Evolutionary conservation across 2,113 vertebrate genomes (phyloP).

Genomic region (Misgurnus mizolepis): DNA sequence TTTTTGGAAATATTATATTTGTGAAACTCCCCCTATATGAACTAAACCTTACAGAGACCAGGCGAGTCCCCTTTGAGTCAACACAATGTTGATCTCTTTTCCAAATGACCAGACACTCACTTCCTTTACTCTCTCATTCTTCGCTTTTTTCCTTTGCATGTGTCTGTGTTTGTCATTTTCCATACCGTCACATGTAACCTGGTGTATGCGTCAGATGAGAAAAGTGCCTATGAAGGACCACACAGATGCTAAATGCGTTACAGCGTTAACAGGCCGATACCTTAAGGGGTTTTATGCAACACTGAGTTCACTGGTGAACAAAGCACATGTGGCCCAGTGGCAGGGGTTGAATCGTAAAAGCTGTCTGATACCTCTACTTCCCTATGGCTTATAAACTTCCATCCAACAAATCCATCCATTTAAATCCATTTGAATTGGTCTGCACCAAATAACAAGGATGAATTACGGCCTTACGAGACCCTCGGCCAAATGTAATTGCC

Average conservation of each 20-base stretch:
- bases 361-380: conserved; percentile 16
- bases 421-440: conserved; percentile 10
- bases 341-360: conserved; percentile 38
- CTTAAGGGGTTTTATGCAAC: conserved; percentile 37
- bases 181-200: conserved; percentile 30
- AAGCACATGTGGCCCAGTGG: conserved; percentile 52
- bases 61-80: conserved; percentile 21
- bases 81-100: conserved; percentile 33
- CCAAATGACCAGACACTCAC: conserved; percentile 35
- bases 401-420: conserved; percentile 3
- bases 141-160: conserved; percentile 3
- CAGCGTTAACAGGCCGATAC: conserved; percentile 50
- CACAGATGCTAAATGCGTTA: conserved; percentile 65
- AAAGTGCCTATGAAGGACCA: conserved; percentile 63
- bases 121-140: conserved; percentile 20
- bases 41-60: conserved; percentile 24
- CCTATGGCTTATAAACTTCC: not conserved
- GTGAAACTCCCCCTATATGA: conserved; percentile 29
- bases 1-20: too few relatives aligned
- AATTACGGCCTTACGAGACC: too few relatives aligned
- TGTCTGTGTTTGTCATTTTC: conserved; percentile 40
- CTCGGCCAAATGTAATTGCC: too few relatives aligned
- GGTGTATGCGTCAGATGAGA: not conserved
- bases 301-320: conserved; percentile 33
- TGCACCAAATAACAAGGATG: too few relatives aligned